phyloP scores from a whole-genome alignment of 2,888 invertebrate genomes.

The Drosophila incognita region DNA sequence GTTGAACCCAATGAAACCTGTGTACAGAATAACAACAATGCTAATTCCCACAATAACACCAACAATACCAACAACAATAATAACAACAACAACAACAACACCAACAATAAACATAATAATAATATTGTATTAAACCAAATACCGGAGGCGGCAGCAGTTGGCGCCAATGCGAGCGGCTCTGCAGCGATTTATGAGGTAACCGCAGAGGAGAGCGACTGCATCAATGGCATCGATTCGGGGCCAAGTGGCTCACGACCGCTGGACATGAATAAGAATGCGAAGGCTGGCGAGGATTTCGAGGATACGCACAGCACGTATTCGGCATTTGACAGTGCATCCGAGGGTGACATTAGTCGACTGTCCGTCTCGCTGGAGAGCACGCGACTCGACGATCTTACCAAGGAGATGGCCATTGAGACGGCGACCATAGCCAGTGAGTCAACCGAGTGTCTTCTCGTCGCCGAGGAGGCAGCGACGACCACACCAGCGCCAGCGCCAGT shows the following conservation, averaged over 20 bases:
- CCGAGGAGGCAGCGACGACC: slow-evolving; percentile 62
- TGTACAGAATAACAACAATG: slow-evolving; percentile 71
- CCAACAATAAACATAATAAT: slow-evolving; percentile 61
- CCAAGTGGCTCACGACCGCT: slow-evolving; percentile 69
- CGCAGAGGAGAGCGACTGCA: slow-evolving; percentile 79
- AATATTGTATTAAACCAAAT: slow-evolving; percentile 47
- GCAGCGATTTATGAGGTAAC: slow-evolving; percentile 76
- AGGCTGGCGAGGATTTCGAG: slow-evolving; percentile 81
- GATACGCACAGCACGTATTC: slow-evolving; percentile 84
- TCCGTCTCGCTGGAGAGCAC: slow-evolving; percentile 81
- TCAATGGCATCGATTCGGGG: slow-evolving; percentile 47
- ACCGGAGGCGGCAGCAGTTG: slow-evolving; percentile 25
- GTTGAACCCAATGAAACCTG: slow-evolving; percentile 77
- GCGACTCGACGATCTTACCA: slow-evolving; percentile 77
- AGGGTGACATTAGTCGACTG: slow-evolving; percentile 83
- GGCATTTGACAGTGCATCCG: slow-evolving; percentile 84
- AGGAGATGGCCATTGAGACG: slow-evolving; percentile 82
- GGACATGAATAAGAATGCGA: slow-evolving; percentile 82
- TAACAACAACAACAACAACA: slow-evolving; percentile 43
- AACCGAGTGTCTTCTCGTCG: slow-evolving; percentile 77
- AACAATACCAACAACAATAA: slow-evolving; percentile 49
- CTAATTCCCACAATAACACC: slow-evolving; percentile 56
- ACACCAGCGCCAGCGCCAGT: slow-evolving; percentile 62
- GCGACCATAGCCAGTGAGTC: slow-evolving; percentile 84
- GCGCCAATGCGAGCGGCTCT: slow-evolving; percentile 28